Evolutionary conservation across 2,113 vertebrate species (phyloP).

Genomic region (Odontesthes bonariensis): DNA sequence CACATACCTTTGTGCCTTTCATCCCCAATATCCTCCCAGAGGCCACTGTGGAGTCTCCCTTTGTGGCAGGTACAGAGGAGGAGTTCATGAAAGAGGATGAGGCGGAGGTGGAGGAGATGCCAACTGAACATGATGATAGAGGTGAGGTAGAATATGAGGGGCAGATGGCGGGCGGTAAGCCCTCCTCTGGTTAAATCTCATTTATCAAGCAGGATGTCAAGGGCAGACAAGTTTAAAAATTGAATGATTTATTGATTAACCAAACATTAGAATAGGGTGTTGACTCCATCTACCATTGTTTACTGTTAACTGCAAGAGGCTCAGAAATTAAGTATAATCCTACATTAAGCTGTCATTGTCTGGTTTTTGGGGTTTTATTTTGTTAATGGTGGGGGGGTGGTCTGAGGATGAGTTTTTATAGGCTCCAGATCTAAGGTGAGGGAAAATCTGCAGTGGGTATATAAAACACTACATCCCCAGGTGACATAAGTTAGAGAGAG

Average conservation of each 20-base stretch:
- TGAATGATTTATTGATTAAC: constrained; percentile 33
- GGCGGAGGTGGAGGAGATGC: constrained; percentile 27
- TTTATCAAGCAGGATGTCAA: constrained; percentile 31
- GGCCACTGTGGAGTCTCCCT: constrained; percentile 18
- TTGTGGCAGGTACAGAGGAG: constrained; percentile 36
- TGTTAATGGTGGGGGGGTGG: not conserved
- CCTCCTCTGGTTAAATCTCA: not conserved
- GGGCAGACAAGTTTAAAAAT: constrained; percentile 1
- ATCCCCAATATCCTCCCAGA: constrained; percentile 48
- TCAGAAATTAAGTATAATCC: constrained; percentile 5
- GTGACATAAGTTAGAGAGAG: not conserved
- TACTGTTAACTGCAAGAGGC: not conserved
- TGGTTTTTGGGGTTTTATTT: not conserved
- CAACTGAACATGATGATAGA: constrained; percentile 21
- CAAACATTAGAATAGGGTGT: not conserved
- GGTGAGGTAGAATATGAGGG: constrained; percentile 41
- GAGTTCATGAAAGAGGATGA: constrained; percentile 29
- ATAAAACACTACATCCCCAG: no score
- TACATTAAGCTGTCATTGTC: not conserved
- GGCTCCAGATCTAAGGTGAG: not conserved
- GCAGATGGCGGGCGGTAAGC: constrained; percentile 44
- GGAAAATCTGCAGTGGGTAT: not conserved
- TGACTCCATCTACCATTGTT: constrained; percentile 17
- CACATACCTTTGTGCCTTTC: constrained; percentile 59
- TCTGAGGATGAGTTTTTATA: not conserved